phyloP scores from a whole-genome alignment of 2,888 invertebrate species.

The Sepiola atlantica region DNA sequence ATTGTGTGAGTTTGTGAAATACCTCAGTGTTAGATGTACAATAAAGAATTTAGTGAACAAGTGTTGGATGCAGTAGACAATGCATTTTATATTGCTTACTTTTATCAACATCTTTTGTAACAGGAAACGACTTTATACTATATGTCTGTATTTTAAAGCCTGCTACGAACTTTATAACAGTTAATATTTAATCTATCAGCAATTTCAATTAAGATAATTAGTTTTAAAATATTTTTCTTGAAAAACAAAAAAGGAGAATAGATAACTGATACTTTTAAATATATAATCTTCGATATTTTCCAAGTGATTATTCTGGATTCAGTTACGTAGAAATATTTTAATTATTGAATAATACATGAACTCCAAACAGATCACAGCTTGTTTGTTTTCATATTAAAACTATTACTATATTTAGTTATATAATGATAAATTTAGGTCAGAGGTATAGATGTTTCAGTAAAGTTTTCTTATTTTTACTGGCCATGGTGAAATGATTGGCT shows the following conservation, averaged over 20 bases:
- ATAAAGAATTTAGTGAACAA: not conserved
- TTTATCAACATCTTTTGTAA: not conserved
- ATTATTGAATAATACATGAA: not conserved
- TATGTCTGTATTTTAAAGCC: not conserved
- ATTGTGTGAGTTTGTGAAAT: not conserved
- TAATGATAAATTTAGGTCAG: not conserved
- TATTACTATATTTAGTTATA: not conserved
- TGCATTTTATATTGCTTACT: not conserved
- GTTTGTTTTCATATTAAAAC: not conserved
- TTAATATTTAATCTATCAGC: not conserved
- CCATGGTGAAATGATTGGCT: conserved; percentile 9
- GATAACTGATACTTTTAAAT: not conserved
- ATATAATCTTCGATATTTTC: not conserved
- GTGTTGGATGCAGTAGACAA: not conserved
- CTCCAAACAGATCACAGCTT: not conserved
- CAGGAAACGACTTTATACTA: not conserved
- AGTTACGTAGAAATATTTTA: not conserved
- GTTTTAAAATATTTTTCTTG: not conserved
- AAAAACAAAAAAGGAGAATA: not conserved
- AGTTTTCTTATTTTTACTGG: not conserved
- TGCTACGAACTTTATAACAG: not conserved
- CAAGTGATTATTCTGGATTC: not conserved
- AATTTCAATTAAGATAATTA: not conserved
- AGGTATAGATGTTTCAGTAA: not conserved
- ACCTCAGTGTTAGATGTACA: not conserved